These are phyloP conservation scores for Arenaria interpres DNA, from an alignment of 2,113 vertebrate species.

Conservation along the genomic window DNA sequence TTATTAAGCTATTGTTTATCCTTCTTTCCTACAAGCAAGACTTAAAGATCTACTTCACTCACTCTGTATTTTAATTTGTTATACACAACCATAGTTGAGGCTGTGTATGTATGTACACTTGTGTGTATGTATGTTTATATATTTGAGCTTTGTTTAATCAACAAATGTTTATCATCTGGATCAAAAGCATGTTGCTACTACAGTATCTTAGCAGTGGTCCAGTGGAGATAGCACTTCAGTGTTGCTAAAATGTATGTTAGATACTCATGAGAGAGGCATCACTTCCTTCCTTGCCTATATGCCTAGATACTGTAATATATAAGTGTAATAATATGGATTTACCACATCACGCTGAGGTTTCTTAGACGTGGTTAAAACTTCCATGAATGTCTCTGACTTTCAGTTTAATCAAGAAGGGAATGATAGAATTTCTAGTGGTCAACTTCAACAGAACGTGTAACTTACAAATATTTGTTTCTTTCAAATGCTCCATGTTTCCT, in stretches of 20 bases:
- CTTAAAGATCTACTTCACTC: background rate
- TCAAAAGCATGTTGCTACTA: background rate
- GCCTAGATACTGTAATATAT: background rate
- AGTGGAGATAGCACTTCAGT: background rate
- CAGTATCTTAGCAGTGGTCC: background rate
- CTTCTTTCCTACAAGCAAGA: background rate
- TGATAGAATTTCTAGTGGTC: background rate
- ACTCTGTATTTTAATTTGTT: background rate
- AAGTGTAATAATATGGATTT: background rate
- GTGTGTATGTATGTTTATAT: background rate
- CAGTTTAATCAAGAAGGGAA: background rate
- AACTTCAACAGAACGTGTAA: background rate
- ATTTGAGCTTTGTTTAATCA: background rate
- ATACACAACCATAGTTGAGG: background rate
- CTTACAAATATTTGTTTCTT: background rate
- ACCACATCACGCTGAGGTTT: background rate
- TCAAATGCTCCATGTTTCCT: background rate
- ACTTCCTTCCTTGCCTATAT: background rate
- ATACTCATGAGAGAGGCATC: background rate
- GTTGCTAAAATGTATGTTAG: background rate
- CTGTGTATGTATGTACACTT: background rate
- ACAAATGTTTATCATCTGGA: background rate
- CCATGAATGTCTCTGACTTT: background rate
- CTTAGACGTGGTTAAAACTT: background rate
- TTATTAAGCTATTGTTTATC: background rate